Percentiles rank a stretch among this genome's conserved stretches.
Conservation (phyloP, 2,113 vertebrate genomes). For the Cyprinodon tularosa region DNA sequence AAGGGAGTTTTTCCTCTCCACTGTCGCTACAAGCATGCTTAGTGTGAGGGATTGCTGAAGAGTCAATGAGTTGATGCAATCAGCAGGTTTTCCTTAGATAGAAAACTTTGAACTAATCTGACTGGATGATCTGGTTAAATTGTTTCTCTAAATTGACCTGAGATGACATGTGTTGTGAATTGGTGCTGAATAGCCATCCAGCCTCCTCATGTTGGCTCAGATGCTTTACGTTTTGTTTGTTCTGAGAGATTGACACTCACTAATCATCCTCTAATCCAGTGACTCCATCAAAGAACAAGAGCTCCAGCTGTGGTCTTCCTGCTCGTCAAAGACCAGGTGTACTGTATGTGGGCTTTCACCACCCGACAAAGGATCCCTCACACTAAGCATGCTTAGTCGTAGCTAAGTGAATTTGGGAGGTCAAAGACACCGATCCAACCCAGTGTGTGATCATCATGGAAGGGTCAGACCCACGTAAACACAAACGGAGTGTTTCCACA, state of each 20-base stretch:
- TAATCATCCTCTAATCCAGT: not conserved
- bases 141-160: too few species aligned
- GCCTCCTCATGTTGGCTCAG: not conserved
- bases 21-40: too few species aligned
- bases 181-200: not conserved
- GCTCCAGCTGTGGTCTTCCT: not conserved
- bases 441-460: conserved; percentile 48
- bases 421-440: conserved; percentile 39
- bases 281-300: not conserved
- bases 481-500: conserved; percentile 50
- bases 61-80: too few species aligned
- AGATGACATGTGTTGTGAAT: too few species aligned
- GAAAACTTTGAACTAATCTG: too few species aligned
- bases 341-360: conserved; percentile 35
- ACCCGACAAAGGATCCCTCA: conserved; percentile 42
- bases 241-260: not conserved
- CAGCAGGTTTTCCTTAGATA: too few species aligned
- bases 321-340: conserved; percentile 27
- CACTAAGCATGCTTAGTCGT: conserved; percentile 15
- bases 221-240: not conserved
- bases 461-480: conserved; percentile 57
- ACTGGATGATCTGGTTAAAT: too few species aligned
- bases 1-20: too few species aligned
- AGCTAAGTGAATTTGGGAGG: conserved; percentile 42
- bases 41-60: too few species aligned